Evolutionary conservation across 2,797 vertebrate genomes (phyloP).

Genomic region (Adelosebastes latens): DNA sequence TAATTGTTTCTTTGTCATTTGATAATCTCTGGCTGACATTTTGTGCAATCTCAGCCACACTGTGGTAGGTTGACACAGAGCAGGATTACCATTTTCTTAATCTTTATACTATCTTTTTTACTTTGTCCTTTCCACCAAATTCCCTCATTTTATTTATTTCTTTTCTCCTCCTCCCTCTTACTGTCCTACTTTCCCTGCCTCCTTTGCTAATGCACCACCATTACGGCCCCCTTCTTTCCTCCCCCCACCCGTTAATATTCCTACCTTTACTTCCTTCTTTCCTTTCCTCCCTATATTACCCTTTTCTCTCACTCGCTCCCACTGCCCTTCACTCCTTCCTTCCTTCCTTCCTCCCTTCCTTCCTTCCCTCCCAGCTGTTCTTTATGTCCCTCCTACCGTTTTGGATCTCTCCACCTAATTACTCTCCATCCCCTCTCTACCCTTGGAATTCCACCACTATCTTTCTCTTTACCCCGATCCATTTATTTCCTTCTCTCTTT

Average conservation of each 20-base stretch:
- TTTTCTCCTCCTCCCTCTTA: neutral
- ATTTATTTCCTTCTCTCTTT: slow-evolving; percentile 48
- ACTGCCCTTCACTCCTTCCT: neutral
- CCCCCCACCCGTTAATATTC: neutral
- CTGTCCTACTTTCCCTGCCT: slow-evolving; percentile 50
- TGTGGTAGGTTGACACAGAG: neutral
- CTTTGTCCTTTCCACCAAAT: neutral
- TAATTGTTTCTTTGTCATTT: neutral
- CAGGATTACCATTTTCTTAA: neutral
- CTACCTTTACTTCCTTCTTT: neutral
- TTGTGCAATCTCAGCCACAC: neutral
- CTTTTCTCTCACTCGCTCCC: neutral
- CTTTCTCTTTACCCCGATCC: slow-evolving; percentile 26
- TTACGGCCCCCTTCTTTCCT: neutral
- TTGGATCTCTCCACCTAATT: slow-evolving; percentile 67
- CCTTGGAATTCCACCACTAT: slow-evolving; percentile 45
- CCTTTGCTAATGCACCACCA: slow-evolving; percentile 3
- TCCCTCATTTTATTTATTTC: neutral
- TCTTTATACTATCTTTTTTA: neutral
- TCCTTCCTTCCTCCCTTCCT: slow-evolving; percentile 12
- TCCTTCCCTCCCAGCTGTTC: slow-evolving; percentile 51
- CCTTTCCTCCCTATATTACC: neutral
- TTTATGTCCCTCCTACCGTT: slow-evolving; percentile 46
- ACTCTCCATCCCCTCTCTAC: slow-evolving; percentile 60
- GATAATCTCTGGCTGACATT: neutral